Evolutionary conservation across 2,113 vertebrate species (phyloP), one percentile per base, ranked within the genome.

Genomic region (Cyprinus carpio): DNA sequence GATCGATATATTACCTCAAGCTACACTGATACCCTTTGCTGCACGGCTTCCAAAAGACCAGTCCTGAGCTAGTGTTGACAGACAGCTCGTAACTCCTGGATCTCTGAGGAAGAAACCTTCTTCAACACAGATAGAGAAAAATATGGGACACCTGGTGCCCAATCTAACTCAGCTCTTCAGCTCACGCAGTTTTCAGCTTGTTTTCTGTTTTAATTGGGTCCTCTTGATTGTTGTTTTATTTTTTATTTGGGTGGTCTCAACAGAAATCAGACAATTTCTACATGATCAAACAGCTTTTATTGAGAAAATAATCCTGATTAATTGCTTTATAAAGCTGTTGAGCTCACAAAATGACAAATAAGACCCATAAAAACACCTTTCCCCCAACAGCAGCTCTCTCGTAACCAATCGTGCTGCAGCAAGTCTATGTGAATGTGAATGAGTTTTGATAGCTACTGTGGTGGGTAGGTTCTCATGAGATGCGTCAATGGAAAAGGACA

Each of bases 1-100:
- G 69, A 87, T 78, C 64, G 18, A 87, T 83, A 43, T 40, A 15
- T 60, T 79, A 46, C 72, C 78, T 85, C 23, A 40, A 72, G 75
- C 75, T 78, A 58, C 40, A 31, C 64, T 25, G 74, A 54, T 69
- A 72, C 72, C 3, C 37, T 62, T 79, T 43, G 58, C 77, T 64
- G 56, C 77, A 18, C 8, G 58, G 31, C 84, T 34, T 85, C 67
- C 69, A 13, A 51, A 87, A 78, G 25, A 62, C 37, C 20, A 64
- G 31, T 16, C 25, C 29, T 2, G 29, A 78, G 51, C 49, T 54
- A 49, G 29, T 51, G 75, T 23, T 54, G 69, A 13, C 37, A 6
- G 78, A 67, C 75, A 74, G 75, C 29, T 78, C 10, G 20, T 78
- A 37, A 78, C 37, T 80, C 34, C 23, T 11, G 34, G 23, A 40